Conservation (phyloP, 2,797 vertebrate species). For the Tamandua tetradactyla region DNA sequence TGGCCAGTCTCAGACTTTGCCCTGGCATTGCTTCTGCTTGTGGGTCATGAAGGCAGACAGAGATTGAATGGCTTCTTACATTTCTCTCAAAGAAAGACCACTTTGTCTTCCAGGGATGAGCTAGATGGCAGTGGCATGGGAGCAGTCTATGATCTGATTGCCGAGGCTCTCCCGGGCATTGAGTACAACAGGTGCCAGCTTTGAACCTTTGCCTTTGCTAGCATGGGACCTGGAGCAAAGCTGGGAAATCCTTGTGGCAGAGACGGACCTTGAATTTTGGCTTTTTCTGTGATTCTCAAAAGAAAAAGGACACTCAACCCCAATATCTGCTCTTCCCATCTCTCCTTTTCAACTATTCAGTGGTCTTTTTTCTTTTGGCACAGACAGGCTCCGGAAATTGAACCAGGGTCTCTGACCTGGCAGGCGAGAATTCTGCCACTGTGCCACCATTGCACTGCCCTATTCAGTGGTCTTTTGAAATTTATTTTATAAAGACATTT, state of each 20-base stretch:
- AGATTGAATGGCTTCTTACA: slow-evolving; percentile 62
- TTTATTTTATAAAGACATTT: neutral
- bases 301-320: neutral
- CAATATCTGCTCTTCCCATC: neutral
- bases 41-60: neutral
- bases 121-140: neutral
- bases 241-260: neutral
- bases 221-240: neutral
- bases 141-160: neutral
- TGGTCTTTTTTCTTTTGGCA: too few species aligned
- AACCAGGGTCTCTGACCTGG: too few species aligned
- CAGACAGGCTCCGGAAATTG: too few species aligned
- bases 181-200: neutral
- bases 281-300: neutral
- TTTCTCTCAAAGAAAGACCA: slow-evolving; percentile 60
- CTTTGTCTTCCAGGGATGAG: slow-evolving; percentile 46
- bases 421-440: too few species aligned
- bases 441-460: too few species aligned
- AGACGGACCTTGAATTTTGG: neutral
- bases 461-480: too few species aligned
- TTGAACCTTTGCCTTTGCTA: neutral
- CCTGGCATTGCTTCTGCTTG: neutral
- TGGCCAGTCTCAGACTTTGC: neutral
- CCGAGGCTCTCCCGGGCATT: neutral
- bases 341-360: neutral